Percentiles rank a stretch among this genome's conserved stretches.
These are phyloP conservation scores for Hippocampus zosterae DNA, from an alignment of 2,113 vertebrate species.

Conservation along the genomic window DNA sequence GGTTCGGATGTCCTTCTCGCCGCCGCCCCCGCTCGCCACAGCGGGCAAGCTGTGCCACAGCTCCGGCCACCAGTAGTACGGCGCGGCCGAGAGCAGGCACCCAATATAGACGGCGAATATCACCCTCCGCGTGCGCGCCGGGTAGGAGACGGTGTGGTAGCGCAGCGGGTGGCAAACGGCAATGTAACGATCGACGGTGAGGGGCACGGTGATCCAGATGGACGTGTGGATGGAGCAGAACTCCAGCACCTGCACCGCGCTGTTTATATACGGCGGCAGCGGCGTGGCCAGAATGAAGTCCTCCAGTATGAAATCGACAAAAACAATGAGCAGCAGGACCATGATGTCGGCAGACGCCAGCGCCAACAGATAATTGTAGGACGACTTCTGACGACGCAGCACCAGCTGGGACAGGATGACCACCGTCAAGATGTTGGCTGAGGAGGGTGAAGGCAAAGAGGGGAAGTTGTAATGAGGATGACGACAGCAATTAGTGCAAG, in stretches of 20 bases:
- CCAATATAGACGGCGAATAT: constrained; percentile 85
- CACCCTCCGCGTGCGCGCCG: constrained; percentile 87
- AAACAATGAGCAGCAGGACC: constrained; percentile 92
- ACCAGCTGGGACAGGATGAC: constrained; percentile 95
- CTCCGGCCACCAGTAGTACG: constrained; percentile 98
- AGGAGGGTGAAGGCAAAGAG: constrained; percentile 8
- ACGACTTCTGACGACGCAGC: constrained; percentile 93
- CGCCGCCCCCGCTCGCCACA: constrained; percentile 55
- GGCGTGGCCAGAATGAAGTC: constrained; percentile 85
- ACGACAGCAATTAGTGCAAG: not conserved
- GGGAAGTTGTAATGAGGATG: constrained; percentile 9
- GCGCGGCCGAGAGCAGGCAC: constrained; percentile 86
- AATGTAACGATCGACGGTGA: constrained; percentile 92
- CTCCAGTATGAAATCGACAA: constrained; percentile 93
- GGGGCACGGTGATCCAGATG: constrained; percentile 93
- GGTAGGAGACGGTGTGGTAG: constrained; percentile 92
- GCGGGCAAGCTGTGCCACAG: constrained; percentile 81
- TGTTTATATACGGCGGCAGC: constrained; percentile 82
- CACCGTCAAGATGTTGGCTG: constrained; percentile 95
- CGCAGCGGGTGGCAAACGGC: constrained; percentile 93
- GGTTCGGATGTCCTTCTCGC: constrained; percentile 74
- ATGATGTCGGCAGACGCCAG: constrained; percentile 93
- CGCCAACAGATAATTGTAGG: constrained; percentile 95
- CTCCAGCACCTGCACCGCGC: constrained; percentile 86
- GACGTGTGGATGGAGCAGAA: constrained; percentile 97